Conservation (phyloP, 2,113 vertebrate genomes). For the Engraulis encrasicolus region DNA sequence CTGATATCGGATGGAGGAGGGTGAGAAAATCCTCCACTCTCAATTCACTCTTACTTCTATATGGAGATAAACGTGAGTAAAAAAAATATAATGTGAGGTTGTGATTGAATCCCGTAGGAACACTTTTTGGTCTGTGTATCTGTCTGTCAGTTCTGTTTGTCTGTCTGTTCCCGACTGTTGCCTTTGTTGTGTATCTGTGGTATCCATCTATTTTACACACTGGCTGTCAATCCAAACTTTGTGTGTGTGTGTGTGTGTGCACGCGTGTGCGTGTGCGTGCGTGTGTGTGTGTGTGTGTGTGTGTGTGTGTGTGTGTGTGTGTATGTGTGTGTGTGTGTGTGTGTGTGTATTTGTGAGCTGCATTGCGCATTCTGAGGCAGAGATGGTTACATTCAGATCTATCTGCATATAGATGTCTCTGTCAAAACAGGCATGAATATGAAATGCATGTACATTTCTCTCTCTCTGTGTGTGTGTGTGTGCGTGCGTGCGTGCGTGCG, state of each 20-base stretch:
- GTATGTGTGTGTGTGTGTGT: no score
- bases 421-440: background rate
- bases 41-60: background rate
- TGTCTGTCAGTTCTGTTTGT: background rate
- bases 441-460: background rate
- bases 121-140: background rate
- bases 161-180: background rate
- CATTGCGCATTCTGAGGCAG: background rate
- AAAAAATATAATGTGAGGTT: background rate
- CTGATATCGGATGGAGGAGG: background rate
- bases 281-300: no score
- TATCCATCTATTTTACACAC: background rate
- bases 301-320: no score
- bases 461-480: background rate
- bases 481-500: no score
- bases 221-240: no score
- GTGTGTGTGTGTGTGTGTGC: no score
- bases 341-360: no score
- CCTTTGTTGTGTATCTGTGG: background rate
- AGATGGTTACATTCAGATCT: background rate
- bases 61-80: background rate
- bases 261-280: no score
- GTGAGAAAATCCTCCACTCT: background rate
- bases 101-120: background rate
- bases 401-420: slow-evolving; percentile 11